phyloP scores from a whole-genome alignment of 2,113 vertebrate species.

The Oxygymnocypris stewartii region DNA sequence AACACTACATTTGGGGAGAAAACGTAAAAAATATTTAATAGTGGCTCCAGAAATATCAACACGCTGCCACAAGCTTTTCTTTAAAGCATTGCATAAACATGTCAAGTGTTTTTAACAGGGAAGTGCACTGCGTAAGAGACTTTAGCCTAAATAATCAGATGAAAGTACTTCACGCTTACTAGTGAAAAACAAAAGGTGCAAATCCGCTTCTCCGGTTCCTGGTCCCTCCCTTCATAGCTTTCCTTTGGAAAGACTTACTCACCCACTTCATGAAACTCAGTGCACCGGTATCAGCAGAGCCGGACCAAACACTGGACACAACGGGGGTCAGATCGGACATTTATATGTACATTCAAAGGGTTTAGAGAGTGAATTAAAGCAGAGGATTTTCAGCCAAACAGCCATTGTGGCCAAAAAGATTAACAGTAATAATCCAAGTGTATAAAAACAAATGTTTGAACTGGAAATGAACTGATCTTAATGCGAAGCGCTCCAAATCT shows the following conservation, averaged over 20 bases:
- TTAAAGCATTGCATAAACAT: neutral
- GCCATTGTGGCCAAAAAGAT: too few relatives aligned
- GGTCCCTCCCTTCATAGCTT: neutral
- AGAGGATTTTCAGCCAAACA: neutral
- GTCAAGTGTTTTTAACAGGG: neutral
- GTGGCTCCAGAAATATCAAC: neutral
- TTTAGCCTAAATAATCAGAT: slow-evolving; percentile 18
- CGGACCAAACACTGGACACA: neutral
- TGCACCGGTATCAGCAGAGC: neutral
- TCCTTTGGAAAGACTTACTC: neutral
- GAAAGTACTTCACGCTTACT: slow-evolving; percentile 30
- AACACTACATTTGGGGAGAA: too few relatives aligned
- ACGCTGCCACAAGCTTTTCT: neutral
- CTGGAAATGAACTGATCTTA: too few relatives aligned
- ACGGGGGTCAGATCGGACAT: neutral
- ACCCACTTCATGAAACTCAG: neutral
- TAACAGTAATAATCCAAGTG: too few relatives aligned
- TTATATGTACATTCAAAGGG: neutral
- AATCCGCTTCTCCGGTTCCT: neutral
- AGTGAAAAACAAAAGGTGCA: slow-evolving; percentile 36
- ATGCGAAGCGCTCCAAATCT: too few relatives aligned
- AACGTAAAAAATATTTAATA: too few relatives aligned
- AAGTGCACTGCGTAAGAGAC: slow-evolving; percentile 24
- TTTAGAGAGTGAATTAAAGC: neutral
- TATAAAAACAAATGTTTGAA: too few relatives aligned